Percentiles rank a stretch among this genome's conserved stretches.
Evolutionary conservation across 2,888 invertebrate genomes (phyloP).

Genomic region (Diarsia rubi): DNA sequence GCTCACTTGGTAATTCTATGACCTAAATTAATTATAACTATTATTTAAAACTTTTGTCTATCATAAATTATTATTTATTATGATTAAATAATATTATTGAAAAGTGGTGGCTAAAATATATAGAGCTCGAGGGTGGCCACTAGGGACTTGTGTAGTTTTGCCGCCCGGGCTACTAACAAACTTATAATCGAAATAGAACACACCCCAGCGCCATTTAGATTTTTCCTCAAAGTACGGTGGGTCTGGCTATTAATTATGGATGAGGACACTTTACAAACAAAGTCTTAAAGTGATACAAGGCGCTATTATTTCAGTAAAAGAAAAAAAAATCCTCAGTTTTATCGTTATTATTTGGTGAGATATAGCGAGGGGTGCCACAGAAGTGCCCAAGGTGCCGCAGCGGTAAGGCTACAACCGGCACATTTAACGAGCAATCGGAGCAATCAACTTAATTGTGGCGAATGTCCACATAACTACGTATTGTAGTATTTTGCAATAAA

Average conservation of each 20-base stretch:
- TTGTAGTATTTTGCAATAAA: constrained; percentile 32
- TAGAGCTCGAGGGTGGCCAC: not conserved
- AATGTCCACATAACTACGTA: constrained; percentile 24
- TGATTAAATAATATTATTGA: not conserved
- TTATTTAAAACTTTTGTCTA: no score
- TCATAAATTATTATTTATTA: no score
- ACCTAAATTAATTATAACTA: no score
- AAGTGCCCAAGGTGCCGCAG: not conserved
- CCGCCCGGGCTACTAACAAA: not conserved
- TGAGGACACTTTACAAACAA: not conserved
- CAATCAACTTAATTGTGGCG: constrained; percentile 42
- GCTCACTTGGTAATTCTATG: no score
- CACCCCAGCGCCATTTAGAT: not conserved
- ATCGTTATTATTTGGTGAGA: not conserved
- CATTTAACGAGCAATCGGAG: constrained; percentile 57
- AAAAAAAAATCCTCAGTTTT: not conserved
- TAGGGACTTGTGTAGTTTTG: not conserved
- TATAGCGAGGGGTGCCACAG: not conserved
- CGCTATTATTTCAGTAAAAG: not conserved
- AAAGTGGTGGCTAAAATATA: not conserved
- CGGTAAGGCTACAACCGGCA: not conserved
- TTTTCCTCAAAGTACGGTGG: not conserved
- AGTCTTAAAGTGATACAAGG: not conserved
- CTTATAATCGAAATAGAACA: not conserved
- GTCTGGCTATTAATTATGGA: not conserved